Base-by-base conservation (phyloP, 2,113 vertebrate genomes). In the Salvelinus sp. region DNA sequence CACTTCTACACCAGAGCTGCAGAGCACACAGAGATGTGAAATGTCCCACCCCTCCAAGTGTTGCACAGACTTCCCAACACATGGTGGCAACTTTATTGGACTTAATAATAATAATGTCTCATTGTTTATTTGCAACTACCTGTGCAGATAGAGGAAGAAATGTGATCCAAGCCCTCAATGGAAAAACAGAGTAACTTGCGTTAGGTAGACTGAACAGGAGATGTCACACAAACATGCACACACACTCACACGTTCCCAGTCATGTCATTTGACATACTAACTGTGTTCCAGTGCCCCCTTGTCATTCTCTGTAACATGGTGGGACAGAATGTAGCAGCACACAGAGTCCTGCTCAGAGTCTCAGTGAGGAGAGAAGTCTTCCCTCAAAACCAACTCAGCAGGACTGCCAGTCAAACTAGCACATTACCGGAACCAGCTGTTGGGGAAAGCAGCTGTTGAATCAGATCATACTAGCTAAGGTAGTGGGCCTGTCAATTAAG, bases 401-500 rank as follows among this genome's bases (percentile, higher is more conserved):
- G 44, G 20, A 33, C 22, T 20, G 3, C 2, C 28, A 38, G 65
- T 25, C 69, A 70, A 14, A 69, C 74, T 69, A 75, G 70, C 70
- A 76, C 77, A 89, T 90, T 88, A 89, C 86, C 70, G 77, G 84
- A 66, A 79, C 84, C 44, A 88, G 84, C 86, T 86, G 82, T 83
- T 86, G 66, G 81, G 85, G 79, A 33, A 77, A 77, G 84, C 79
- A 79, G 88, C 88, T 89, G 82, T 82, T 85, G 76, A 81, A 88
- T 92, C 85, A 88, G 89, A 92, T 91, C 88, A 89, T 23, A 18
- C 80, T 74, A 67, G 76, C 84, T 85, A 10, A 47, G 44, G 6
- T 88, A 90, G 78, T 91, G 85, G 75, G 83, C 81, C 86, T 90
- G 87, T 88, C 87, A 91, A 83, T 82, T 79, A 87, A 89, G 89